Conservation (phyloP, 2,797 vertebrate genomes). For the Parambassis ranga region DNA sequence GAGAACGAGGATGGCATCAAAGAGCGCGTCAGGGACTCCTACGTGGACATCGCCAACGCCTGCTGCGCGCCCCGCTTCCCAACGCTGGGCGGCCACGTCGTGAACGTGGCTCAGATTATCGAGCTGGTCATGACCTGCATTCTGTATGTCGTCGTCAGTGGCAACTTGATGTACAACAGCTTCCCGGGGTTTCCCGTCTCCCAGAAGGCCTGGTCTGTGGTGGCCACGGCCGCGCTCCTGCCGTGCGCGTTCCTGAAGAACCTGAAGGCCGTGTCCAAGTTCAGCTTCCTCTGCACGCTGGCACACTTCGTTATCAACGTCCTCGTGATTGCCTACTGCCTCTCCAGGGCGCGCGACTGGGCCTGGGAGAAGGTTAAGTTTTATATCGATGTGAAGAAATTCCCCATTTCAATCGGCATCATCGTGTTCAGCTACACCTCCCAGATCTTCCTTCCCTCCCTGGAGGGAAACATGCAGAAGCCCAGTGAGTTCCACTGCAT, state of each 20-base stretch:
- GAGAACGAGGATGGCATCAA: constrained; percentile 92
- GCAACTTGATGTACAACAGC: constrained; percentile 96
- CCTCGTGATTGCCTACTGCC: constrained; percentile 93
- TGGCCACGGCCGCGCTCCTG: constrained; percentile 88
- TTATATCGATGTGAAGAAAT: constrained; percentile 96
- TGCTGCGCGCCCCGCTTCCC: constrained; percentile 93
- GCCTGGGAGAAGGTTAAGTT: constrained; percentile 98
- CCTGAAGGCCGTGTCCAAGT: constrained; percentile 94
- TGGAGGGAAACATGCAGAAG: constrained; percentile 95
- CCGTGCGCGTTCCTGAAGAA: constrained; percentile 94
- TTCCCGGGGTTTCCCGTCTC: constrained; percentile 90
- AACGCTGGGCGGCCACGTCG: constrained; percentile 87
- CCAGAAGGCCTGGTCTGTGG: constrained; percentile 94
- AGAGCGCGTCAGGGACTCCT: constrained; percentile 93
- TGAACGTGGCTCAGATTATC: constrained; percentile 95
- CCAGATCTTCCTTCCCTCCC: constrained; percentile 94
- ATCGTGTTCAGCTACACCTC: constrained; percentile 98
- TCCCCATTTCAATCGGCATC: constrained; percentile 95
- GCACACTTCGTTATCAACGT: constrained; percentile 94
- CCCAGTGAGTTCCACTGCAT: constrained; percentile 95
- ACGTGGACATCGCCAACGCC: constrained; percentile 94
- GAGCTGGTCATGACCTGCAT: constrained; percentile 98
- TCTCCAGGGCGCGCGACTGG: constrained; percentile 92
- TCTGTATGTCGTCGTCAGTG: constrained; percentile 95
- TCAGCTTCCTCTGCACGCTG: constrained; percentile 92